Evolutionary conservation across 2,113 vertebrate genomes (phyloP).

Genomic region (Conger conger): DNA sequence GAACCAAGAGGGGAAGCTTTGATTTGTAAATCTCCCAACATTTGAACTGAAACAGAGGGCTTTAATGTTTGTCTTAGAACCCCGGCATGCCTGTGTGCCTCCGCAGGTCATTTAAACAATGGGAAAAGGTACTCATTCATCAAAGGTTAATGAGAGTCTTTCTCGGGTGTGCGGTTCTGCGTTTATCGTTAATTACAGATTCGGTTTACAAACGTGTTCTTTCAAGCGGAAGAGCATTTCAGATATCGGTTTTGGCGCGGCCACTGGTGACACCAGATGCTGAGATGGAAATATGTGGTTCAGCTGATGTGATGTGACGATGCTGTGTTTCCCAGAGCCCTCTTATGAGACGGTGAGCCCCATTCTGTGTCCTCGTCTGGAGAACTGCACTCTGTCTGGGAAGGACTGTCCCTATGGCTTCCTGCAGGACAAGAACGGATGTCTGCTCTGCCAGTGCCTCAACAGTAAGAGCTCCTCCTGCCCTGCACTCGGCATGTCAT

Average conservation of each 20-base stretch:
- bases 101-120: conserved; percentile 10
- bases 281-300: background rate
- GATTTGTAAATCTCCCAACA: conserved; percentile 2
- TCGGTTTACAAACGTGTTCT: conserved; percentile 43
- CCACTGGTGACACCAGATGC: background rate
- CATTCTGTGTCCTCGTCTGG: conserved; percentile 68
- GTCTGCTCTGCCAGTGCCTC: conserved; percentile 75
- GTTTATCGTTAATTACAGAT: conserved; percentile 66
- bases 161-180: conserved; percentile 48
- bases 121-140: conserved; percentile 28
- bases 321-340: conserved; percentile 53
- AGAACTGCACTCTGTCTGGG: conserved; percentile 71
- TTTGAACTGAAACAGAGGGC: conserved; percentile 26
- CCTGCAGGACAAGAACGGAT: conserved; percentile 69
- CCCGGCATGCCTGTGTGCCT: conserved; percentile 3
- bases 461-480: conserved; percentile 61
- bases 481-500: background rate
- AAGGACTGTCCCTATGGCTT: conserved; percentile 73
- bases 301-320: background rate
- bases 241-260: conserved; percentile 8
- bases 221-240: conserved; percentile 50
- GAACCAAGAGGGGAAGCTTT: background rate
- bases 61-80: background rate
- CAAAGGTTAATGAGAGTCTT: conserved; percentile 29
- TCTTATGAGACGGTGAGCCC: conserved; percentile 76